Conservation (phyloP, 2,888 invertebrate species). For the Beris morrisii region DNA sequence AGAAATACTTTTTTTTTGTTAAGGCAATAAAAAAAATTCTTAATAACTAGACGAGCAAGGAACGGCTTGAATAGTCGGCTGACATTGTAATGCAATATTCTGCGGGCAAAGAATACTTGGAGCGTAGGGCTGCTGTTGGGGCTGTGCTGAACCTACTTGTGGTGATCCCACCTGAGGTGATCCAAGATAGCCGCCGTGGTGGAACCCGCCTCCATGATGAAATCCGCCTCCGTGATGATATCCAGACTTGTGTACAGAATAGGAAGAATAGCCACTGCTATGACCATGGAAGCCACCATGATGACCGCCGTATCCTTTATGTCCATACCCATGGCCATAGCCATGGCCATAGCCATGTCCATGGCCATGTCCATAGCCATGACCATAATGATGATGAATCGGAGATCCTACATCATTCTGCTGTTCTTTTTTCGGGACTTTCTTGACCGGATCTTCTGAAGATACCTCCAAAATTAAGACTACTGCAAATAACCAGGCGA, state of each 20-base stretch:
- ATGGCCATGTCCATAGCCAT: slow-evolving; percentile 1
- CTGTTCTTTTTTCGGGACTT: too few relatives aligned
- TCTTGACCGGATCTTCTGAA: too few relatives aligned
- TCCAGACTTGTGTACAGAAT: not conserved
- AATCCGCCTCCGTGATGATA: not conserved
- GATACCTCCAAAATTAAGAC: too few relatives aligned
- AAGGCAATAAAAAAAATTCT: not conserved
- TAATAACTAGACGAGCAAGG: slow-evolving; percentile 43
- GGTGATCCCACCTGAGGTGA: slow-evolving; percentile 29
- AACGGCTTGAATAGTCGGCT: slow-evolving; percentile 48
- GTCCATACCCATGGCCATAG: not conserved
- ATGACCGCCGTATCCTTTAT: not conserved
- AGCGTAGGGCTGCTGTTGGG: not conserved
- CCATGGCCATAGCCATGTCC: not conserved
- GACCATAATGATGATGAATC: not conserved
- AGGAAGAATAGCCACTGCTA: not conserved
- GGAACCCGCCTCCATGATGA: not conserved
- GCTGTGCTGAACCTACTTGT: slow-evolving; percentile 40
- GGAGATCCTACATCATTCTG: not conserved
- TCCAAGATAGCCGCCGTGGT: not conserved
- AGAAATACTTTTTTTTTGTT: too few relatives aligned
- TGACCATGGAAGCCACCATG: slow-evolving; percentile 1
- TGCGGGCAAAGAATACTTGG: slow-evolving; percentile 46
- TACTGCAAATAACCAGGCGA: too few relatives aligned
- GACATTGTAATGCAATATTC: slow-evolving; percentile 49